Evolutionary conservation across 2,888 invertebrate species (phyloP), one percentile per base, ranked within the genome.

Genomic region (Acanthosepion pharaonis): DNA sequence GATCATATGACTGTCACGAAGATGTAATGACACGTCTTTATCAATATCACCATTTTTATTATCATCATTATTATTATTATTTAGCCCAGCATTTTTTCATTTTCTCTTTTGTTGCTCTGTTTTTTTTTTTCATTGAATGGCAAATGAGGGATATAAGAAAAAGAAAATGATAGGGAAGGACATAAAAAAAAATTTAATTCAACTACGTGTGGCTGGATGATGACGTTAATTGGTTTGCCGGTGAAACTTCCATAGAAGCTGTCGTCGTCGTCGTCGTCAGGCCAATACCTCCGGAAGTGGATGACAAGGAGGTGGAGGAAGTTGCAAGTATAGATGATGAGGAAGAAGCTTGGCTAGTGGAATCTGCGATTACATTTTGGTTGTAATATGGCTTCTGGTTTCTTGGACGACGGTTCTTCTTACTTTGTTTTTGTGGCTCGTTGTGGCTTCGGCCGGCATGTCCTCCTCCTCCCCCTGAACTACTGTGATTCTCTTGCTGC

Each of bases 341-440:
- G 6, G 53, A 91, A 6, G 59, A 59, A 42, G 8, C 42, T 25
- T 91, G 48, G 42, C 23, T 64, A 64, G 8, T 78, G n/a, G 49
- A 53, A 28, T 42, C 59, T 91, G 91, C 28, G 18, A 25, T 20
- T 91, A 18, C 78, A 23, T 53, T 48, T n/a, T 91, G 51, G 55
- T 59, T 92, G 49, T 55, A 91, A 23, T 91, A 28, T 15, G 55
- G 53, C 28, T n/a, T 92, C 51, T 92, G 94, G 55, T 92, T 94
- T 92, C 96, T 28, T 55, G 94, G 95, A 15, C 96, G 96, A n/a
- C 97, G 95, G 95, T 96, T 97, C 94, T 96, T 96, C 96, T 97
- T 97, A 95, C 97, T 97, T n/a, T 97, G 97, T 95, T 97, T 97
- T 96, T 97, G 97, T 5, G 97, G 97, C 94, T 97, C 97, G 95